These are phyloP conservation scores for Bellardia pandia DNA, from an alignment of 2,888 invertebrate species.

Conservation along the genomic window DNA sequence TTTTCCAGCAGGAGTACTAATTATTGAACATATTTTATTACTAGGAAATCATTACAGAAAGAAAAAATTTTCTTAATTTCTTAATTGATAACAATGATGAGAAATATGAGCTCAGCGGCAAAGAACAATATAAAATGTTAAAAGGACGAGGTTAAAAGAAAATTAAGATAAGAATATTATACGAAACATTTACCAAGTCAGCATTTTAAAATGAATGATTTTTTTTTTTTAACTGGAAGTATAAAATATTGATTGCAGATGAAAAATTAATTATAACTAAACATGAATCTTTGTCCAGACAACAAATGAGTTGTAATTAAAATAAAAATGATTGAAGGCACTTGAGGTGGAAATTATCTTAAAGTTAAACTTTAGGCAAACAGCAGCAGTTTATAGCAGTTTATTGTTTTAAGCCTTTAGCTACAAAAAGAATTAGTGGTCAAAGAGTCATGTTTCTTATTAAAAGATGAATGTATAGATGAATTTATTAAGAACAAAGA, in stretches of 20 bases:
- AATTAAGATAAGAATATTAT: neutral
- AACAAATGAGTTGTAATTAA: neutral
- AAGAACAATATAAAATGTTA: neutral
- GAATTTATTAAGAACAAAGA: too few species aligned
- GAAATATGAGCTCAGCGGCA: neutral
- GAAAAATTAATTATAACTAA: neutral
- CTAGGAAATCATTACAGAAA: slow-evolving; percentile 17
- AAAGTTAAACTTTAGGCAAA: neutral
- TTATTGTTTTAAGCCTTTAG: neutral
- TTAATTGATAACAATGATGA: slow-evolving; percentile 38
- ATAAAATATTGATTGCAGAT: slow-evolving; percentile 1
- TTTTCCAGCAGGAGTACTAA: slow-evolving; percentile 24
- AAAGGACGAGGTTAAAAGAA: neutral
- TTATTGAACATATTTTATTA: slow-evolving; percentile 43
- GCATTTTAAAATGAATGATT: too few species aligned
- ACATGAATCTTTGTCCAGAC: neutral
- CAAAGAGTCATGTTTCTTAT: neutral
- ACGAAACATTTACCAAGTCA: too few species aligned
- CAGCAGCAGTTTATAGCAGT: neutral
- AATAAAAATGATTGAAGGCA: neutral
- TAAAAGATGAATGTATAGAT: neutral
- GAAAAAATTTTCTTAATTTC: slow-evolving; percentile 22
- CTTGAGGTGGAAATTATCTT: neutral
- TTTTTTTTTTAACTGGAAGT: neutral
- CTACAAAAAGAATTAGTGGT: neutral